phyloP scores from a whole-genome alignment of 1,140 invertebrate species.

The Cydia pomonella region DNA sequence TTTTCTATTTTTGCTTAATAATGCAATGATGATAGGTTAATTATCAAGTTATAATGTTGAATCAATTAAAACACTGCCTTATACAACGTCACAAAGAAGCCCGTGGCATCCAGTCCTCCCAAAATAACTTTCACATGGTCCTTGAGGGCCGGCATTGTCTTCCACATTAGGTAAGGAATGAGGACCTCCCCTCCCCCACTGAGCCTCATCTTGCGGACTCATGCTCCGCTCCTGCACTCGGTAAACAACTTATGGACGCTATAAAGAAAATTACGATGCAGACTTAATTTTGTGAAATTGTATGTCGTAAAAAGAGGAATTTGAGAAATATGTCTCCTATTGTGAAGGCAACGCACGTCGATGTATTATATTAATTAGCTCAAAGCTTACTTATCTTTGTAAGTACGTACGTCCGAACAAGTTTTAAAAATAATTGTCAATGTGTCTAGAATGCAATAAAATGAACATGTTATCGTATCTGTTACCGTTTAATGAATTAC shows the following conservation, averaged over 20 bases:
- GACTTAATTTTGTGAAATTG: constrained; percentile 8
- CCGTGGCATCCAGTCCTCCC: constrained; percentile 36
- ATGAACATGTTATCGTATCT: not conserved
- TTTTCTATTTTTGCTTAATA: constrained; percentile 18
- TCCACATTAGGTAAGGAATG: constrained; percentile 76
- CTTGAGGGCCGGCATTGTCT: constrained; percentile 62
- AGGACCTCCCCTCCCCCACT: constrained; percentile 38
- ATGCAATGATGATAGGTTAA: not conserved
- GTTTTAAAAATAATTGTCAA: not conserved
- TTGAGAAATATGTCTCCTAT: not conserved
- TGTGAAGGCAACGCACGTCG: no score
- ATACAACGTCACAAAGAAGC: not conserved
- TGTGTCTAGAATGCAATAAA: not conserved
- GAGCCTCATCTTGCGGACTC: constrained; percentile 59
- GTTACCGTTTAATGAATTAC: not conserved
- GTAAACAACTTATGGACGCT: constrained; percentile 25
- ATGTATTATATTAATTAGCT: not conserved
- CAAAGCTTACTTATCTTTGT: not conserved
- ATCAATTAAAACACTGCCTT: constrained; percentile 13
- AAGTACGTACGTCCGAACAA: not conserved
- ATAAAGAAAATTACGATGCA: constrained; percentile 17
- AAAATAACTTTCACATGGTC: constrained; percentile 62
- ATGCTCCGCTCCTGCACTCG: constrained; percentile 43
- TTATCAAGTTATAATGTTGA: not conserved
- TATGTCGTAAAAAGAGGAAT: not conserved